Percentiles rank a stretch among this genome's conserved stretches.
These are phyloP conservation scores for Martes martes DNA, from an alignment of 2,113 vertebrate species.

Conservation along the genomic window DNA sequence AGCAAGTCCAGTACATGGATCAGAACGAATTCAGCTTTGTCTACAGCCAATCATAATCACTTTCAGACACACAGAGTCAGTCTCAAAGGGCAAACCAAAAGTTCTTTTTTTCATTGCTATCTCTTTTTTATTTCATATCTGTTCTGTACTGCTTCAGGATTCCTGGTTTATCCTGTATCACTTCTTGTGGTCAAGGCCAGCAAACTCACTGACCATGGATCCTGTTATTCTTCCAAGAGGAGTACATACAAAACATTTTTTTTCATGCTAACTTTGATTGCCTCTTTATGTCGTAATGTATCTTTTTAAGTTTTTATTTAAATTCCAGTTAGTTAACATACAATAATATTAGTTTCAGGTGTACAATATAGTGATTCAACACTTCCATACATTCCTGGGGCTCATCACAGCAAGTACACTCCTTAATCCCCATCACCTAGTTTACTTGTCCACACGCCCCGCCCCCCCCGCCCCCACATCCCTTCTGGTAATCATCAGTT, in stretches of 20 bases:
- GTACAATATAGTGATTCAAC: background rate
- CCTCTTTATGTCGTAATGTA: background rate
- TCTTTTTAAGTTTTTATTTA: background rate
- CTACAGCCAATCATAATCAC: background rate
- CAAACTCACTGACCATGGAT: background rate
- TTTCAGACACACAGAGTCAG: background rate
- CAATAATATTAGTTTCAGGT: background rate
- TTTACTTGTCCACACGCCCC: accelerated
- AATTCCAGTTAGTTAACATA: background rate
- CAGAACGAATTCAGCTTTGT: background rate
- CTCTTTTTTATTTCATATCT: background rate
- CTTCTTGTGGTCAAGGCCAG: background rate
- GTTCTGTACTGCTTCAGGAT: background rate
- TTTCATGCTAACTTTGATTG: background rate
- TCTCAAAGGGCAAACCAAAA: background rate
- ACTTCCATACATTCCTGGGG: background rate
- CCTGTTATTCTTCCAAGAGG: background rate
- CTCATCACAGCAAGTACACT: background rate
- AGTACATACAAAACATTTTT: background rate
- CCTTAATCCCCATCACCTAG: background rate
- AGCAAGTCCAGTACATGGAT: too few relatives aligned
- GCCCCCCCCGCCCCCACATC: background rate
- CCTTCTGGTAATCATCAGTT: background rate
- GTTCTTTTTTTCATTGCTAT: background rate
- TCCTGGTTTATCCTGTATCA: background rate